phyloP scores from a whole-genome alignment of 1,140 invertebrate species.

The Bombus polaris region DNA sequence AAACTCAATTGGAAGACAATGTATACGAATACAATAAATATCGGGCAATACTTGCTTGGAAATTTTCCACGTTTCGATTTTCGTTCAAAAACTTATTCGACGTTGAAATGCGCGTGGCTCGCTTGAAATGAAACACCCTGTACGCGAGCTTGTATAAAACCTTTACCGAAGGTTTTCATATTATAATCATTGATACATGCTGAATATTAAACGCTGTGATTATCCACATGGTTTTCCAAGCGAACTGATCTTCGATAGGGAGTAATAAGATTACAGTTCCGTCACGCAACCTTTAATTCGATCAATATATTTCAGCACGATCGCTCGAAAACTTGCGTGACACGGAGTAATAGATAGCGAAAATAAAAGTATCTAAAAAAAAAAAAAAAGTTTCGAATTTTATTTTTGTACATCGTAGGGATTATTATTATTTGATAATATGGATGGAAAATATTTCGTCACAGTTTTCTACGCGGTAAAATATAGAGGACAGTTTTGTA shows the following conservation, averaged over 20 bases:
- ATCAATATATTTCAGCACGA: not conserved
- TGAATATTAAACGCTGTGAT: not conserved
- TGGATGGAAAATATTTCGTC: not conserved
- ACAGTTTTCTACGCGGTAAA: not conserved
- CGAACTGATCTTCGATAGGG: not conserved
- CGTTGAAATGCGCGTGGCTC: not conserved
- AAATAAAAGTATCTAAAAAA: not conserved
- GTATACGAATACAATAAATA: too few relatives aligned
- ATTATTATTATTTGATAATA: not conserved
- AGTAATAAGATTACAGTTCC: not conserved
- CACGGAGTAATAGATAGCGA: not conserved
- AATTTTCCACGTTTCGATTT: not conserved
- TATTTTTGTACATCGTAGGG: slow-evolving; percentile 40
- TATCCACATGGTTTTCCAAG: slow-evolving; percentile 13
- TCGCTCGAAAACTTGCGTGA: not conserved
- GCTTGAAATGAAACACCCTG: not conserved
- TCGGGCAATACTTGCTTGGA: not conserved
- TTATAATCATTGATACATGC: not conserved
- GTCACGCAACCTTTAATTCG: not conserved
- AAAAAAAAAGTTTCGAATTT: not conserved
- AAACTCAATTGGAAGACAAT: not conserved
- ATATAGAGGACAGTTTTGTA: not conserved
- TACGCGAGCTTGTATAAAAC: slow-evolving; percentile 14
- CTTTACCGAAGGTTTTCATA: not conserved
- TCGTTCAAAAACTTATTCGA: not conserved